Evolutionary conservation across 2,797 vertebrate species (phyloP).

Genomic region (Mormyrops boulengeri): DNA sequence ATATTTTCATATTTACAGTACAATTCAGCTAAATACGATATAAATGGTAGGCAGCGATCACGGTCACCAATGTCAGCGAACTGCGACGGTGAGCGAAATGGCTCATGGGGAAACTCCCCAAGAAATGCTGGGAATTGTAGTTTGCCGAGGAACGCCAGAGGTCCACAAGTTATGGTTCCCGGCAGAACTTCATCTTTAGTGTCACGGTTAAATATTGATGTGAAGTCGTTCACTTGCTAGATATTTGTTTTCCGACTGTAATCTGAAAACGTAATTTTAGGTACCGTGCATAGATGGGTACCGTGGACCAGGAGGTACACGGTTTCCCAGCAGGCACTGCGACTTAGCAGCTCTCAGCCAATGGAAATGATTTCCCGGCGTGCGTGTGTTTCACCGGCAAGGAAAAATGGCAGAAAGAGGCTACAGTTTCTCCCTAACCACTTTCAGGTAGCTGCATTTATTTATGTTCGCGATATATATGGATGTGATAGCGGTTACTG

Average conservation of each 20-base stretch:
- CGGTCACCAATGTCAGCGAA: conserved; percentile 46
- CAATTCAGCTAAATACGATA: conserved; percentile 9
- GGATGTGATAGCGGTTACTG: background rate
- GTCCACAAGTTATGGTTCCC: background rate
- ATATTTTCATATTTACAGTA: conserved; percentile 41
- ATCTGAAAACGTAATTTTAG: background rate
- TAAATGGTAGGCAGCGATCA: conserved; percentile 36
- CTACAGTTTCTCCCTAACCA: conserved; percentile 95
- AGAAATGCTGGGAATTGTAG: conserved; percentile 25
- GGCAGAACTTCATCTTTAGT: background rate
- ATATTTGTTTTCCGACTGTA: background rate
- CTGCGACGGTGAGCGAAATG: conserved; percentile 19
- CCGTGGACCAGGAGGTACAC: background rate
- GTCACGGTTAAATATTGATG: background rate
- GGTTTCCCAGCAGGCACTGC: background rate
- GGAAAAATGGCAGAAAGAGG: conserved; percentile 88
- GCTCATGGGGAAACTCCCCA: background rate
- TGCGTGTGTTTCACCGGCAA: conserved; percentile 24
- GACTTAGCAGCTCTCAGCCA: conserved; percentile 23
- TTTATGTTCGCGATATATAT: conserved; percentile 12
- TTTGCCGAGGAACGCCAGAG: background rate
- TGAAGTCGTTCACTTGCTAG: background rate
- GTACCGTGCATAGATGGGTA: background rate
- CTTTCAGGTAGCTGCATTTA: conserved; percentile 76
- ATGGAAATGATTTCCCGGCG: conserved; percentile 22